Percentiles rank a stretch among this genome's conserved stretches.
Conservation (phyloP, 2,113 vertebrate species). For the Lepus americanus region DNA sequence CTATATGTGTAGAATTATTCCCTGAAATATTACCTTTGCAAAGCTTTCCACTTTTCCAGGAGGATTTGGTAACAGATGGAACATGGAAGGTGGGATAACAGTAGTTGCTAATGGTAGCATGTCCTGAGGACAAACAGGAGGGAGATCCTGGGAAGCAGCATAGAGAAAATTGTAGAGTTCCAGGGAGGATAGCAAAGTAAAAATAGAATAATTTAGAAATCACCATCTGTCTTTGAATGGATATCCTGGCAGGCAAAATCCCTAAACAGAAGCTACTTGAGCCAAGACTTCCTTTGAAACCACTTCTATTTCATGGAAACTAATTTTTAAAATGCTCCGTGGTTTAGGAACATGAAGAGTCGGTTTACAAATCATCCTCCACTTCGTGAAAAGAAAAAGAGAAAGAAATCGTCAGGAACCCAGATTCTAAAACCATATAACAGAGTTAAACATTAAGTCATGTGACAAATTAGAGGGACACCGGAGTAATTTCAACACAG, state of each 20-base stretch:
- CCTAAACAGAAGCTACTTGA: constrained; percentile 73
- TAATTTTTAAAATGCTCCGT: constrained; percentile 84
- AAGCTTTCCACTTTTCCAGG: constrained; percentile 49
- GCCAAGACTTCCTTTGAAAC: constrained; percentile 87
- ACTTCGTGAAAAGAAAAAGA: constrained; percentile 83
- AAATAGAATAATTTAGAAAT: constrained; percentile 87
- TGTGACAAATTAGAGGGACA: constrained; percentile 81
- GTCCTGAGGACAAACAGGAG: constrained; percentile 71
- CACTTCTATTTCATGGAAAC: constrained; percentile 87
- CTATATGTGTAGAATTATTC: neutral
- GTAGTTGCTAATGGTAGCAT: constrained; percentile 69
- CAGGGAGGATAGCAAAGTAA: constrained; percentile 82
- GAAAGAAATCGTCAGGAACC: constrained; percentile 70
- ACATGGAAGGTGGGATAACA: neutral
- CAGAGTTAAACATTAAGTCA: constrained; percentile 61
- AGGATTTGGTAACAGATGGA: neutral
- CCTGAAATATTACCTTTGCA: constrained; percentile 45
- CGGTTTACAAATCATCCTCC: constrained; percentile 85
- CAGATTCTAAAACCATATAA: constrained; percentile 80
- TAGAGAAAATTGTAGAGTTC: constrained; percentile 81
- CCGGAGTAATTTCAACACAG: constrained; percentile 75
- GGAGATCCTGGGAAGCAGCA: constrained; percentile 10
- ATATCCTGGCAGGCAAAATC: constrained; percentile 74
- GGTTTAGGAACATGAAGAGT: constrained; percentile 86
- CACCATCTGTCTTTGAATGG: constrained; percentile 80